Evolutionary conservation across 2,797 vertebrate genomes (phyloP).

Genomic region (Arnoldichthys spilopterus): DNA sequence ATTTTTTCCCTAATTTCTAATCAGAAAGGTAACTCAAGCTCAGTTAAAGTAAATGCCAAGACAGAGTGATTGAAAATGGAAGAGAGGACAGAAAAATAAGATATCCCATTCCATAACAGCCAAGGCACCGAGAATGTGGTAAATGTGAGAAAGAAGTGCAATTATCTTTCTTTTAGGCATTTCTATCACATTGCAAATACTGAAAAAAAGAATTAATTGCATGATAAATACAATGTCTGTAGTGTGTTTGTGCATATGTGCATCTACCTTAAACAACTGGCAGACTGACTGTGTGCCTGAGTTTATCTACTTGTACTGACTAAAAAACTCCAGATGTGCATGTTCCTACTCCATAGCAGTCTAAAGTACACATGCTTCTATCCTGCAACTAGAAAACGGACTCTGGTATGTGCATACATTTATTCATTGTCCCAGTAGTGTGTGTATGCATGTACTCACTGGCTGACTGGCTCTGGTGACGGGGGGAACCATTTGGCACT

Average conservation of each 20-base stretch:
- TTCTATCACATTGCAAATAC: background rate
- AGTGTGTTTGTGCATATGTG: conserved; percentile 3
- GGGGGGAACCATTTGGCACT: conserved; percentile 94
- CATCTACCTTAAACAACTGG: background rate
- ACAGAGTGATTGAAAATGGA: background rate
- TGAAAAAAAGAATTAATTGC: background rate
- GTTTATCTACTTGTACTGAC: background rate
- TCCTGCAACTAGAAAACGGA: conserved; percentile 92
- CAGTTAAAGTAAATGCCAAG: background rate
- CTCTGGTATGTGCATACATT: conserved; percentile 64
- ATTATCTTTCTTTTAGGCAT: conserved; percentile 1
- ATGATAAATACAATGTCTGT: background rate
- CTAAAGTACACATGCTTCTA: conserved; percentile 3
- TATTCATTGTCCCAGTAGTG: conserved; percentile 92
- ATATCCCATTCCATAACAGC: conserved; percentile 14
- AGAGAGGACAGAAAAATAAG: background rate
- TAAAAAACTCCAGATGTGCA: background rate
- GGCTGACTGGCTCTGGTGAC: conserved; percentile 93
- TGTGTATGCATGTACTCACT: conserved; percentile 81
- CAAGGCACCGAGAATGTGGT: background rate
- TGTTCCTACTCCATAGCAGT: background rate
- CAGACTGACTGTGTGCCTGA: background rate
- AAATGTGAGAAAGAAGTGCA: conserved; percentile 31
- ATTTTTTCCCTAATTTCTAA: background rate
- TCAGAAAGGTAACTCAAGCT: background rate